Conservation (phyloP, 2,113 vertebrate genomes). For the Gymnobelideus leadbeateri region DNA sequence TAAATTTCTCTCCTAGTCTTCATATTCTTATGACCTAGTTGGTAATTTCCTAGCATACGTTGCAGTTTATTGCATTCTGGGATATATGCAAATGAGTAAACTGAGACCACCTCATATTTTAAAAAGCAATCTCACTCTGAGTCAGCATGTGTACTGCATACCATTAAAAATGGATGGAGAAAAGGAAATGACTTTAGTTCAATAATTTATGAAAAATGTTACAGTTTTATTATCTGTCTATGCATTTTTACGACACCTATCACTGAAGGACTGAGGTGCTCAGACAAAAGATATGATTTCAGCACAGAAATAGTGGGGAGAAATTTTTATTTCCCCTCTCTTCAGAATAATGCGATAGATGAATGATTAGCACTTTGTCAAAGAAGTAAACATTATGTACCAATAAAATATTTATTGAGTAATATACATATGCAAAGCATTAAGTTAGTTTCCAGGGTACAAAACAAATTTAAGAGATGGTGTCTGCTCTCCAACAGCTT, state of each 20-base stretch:
- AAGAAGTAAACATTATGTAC: slow-evolving; percentile 12
- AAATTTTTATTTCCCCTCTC: slow-evolving; percentile 54
- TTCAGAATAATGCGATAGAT: slow-evolving; percentile 23
- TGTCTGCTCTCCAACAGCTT: background rate
- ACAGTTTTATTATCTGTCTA: slow-evolving; percentile 52
- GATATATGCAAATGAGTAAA: slow-evolving; percentile 39
- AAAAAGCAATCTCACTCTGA: slow-evolving; percentile 51
- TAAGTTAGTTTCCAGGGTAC: background rate
- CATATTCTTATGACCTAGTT: slow-evolving; percentile 24
- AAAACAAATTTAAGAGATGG: slow-evolving; percentile 15
- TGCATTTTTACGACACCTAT: slow-evolving; percentile 33
- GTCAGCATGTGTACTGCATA: slow-evolving; percentile 7
- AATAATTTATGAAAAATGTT: slow-evolving; percentile 58
- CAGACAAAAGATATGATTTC: slow-evolving; percentile 32
- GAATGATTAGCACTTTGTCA: slow-evolving; percentile 28
- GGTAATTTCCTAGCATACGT: slow-evolving; percentile 27
- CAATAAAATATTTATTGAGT: slow-evolving; percentile 19
- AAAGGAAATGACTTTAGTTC: slow-evolving; percentile 42
- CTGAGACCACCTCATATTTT: slow-evolving; percentile 50
- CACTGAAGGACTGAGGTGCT: background rate
- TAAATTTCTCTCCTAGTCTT: slow-evolving; percentile 21
- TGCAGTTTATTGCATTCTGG: slow-evolving; percentile 7
- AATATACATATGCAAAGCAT: background rate
- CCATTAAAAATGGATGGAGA: slow-evolving; percentile 36
- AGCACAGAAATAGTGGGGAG: slow-evolving; percentile 26